Conservation (phyloP, 2,797 vertebrate genomes). For the Benthosema pterotum region DNA sequence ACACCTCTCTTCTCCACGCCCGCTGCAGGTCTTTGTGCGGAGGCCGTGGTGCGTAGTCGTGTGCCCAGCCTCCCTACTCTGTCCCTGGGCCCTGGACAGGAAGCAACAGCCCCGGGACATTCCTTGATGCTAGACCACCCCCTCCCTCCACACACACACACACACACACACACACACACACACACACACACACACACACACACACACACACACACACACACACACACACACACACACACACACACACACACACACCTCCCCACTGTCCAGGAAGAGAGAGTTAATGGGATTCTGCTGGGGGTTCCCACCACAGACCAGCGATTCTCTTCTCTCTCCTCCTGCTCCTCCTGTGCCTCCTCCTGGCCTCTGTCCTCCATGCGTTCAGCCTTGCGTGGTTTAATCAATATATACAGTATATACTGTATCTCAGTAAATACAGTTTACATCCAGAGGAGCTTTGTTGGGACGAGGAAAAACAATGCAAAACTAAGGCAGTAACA, state of each 20-base stretch:
- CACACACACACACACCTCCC: conserved; percentile 30
- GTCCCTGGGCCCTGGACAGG: conserved; percentile 71
- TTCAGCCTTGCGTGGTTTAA: no score
- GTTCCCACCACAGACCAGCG: conserved; percentile 52
- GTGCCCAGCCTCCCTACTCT: conserved; percentile 78
- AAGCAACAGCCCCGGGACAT: conserved; percentile 85
- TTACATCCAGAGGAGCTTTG: no score
- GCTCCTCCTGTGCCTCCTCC: no score
- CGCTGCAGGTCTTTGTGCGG: conserved; percentile 82
- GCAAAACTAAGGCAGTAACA: no score
- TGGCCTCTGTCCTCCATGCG: no score
- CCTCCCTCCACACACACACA: conserved; percentile 19
- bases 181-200: conserved; percentile 18
- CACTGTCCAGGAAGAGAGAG: conserved; percentile 63
- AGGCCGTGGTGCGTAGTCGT: conserved; percentile 84
- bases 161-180: no score
- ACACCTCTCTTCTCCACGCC: conserved; percentile 29
- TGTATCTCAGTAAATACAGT: no score
- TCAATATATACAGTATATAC: no score
- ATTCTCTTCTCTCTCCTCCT: neutral
- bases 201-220: conserved; percentile 30
- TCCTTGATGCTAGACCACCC: conserved; percentile 89
- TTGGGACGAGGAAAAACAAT: no score
- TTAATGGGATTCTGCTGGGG: conserved; percentile 63
- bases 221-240: conserved; percentile 19